A percentile compares a stretch with the other conserved stretches of the same genome.
phyloP scores from a whole-genome alignment of 2,113 vertebrate species.

The Psammodynastes pulverulentus region DNA sequence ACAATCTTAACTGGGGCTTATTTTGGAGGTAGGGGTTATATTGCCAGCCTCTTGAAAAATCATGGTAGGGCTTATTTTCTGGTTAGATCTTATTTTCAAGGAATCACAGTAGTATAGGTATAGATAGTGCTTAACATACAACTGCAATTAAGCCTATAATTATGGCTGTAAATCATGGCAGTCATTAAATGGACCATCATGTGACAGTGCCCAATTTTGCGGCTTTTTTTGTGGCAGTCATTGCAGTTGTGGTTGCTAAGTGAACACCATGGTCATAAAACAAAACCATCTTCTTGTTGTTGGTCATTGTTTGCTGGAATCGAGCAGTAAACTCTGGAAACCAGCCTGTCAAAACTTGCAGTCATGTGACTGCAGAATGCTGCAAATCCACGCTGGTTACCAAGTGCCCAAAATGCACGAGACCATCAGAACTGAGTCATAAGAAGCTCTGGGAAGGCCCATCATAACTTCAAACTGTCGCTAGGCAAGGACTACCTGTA shows the following conservation, averaged over 20 bases:
- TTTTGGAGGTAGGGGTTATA: too few species aligned
- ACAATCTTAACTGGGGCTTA: too few species aligned
- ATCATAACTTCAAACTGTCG: neutral
- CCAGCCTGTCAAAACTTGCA: neutral
- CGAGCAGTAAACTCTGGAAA: neutral
- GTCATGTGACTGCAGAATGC: neutral
- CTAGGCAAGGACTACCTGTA: neutral
- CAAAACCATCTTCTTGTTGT: neutral
- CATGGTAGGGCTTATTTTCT: too few species aligned
- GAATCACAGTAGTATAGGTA: neutral
- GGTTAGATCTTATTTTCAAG: too few species aligned
- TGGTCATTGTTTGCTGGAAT: neutral
- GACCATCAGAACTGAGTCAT: neutral
- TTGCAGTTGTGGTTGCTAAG: neutral
- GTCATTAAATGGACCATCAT: neutral
- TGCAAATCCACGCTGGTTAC: neutral
- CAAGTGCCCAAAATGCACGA: neutral
- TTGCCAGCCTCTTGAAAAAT: too few species aligned
- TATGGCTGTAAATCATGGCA: neutral
- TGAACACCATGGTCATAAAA: neutral
- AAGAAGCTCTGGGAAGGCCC: neutral
- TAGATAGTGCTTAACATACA: neutral
- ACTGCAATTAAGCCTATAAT: neutral
- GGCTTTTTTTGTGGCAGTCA: neutral
- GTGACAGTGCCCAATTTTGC: neutral